phyloP scores from a whole-genome alignment of 2,113 vertebrate genomes.

The Nycticorax nycticorax region DNA sequence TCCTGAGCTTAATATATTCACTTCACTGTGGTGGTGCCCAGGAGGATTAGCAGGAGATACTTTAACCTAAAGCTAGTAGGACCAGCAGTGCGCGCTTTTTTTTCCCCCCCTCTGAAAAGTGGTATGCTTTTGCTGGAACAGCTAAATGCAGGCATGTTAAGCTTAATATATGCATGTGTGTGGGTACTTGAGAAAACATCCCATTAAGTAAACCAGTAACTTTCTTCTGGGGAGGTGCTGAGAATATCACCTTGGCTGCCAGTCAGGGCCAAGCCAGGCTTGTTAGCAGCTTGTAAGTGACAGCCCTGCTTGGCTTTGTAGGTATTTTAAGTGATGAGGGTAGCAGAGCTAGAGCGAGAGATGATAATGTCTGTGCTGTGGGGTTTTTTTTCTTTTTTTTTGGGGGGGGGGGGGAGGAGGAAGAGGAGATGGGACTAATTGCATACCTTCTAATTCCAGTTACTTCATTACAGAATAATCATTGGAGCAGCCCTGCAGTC shows the following conservation, averaged over 20 bases:
- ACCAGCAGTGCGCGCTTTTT: neutral
- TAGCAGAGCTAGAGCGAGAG: constrained; percentile 18
- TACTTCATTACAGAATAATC: constrained; percentile 44
- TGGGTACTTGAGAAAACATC: constrained; percentile 18
- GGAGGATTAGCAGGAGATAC: neutral
- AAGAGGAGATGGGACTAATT: constrained; percentile 31
- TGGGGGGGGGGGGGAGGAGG: neutral
- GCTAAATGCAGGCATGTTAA: neutral
- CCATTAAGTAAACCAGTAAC: neutral
- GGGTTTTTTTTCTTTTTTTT: neutral
- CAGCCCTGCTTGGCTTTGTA: constrained; percentile 18
- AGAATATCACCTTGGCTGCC: constrained; percentile 12
- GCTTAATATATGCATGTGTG: neutral
- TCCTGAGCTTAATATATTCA: neutral
- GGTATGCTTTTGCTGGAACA: neutral
- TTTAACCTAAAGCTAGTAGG: neutral
- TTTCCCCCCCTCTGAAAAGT: neutral
- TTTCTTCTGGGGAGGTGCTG: neutral
- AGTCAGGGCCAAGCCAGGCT: neutral
- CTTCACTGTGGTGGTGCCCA: neutral
- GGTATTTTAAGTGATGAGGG: constrained; percentile 45
- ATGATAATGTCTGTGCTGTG: constrained; percentile 13
- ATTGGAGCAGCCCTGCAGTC: constrained; percentile 4
- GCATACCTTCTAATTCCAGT: constrained; percentile 40
- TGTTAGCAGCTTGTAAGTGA: constrained; percentile 22